Evolutionary conservation across 2,113 vertebrate genomes (phyloP), one percentile per base, ranked within the genome.

Genomic region (Leptodactylus fuscus): DNA sequence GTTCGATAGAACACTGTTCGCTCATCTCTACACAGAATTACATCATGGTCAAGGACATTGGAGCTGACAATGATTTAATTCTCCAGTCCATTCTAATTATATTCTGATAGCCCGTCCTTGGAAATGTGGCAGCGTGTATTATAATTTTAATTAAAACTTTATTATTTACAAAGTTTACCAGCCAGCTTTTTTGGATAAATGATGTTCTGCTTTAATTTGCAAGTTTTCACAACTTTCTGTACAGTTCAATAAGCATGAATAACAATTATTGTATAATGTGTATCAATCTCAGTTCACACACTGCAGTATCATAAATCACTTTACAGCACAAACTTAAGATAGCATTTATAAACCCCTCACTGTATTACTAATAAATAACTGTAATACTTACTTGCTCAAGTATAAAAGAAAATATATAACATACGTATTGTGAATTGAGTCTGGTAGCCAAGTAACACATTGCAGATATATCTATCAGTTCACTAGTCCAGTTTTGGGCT

Each of bases 21-120:
- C n/a, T n/a, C n/a, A n/a, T n/a, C n/a, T n/a, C n/a, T n/a, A 13
- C 9, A 34, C 32, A 78, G 16, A 32, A 53, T 76, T 32, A 76
- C 16, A 29, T 76, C 81, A 41, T 60, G 67, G 69, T 55, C 34
- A 79, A 79, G 75, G 32, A n/a, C 83, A 41, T 44, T 85, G 75
- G 36, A 65, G 29, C 41, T 69, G 75, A 69, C 73, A 85, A 22
- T n/a, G 67, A 36, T 79, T 69, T 70, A 69, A 79, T 85, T 46
- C 83, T 65, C n/a, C 5, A 78, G 75, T 70, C 74, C 60, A 85
- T 79, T 65, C 74, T 70, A 79, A 85, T 85, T 85, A 79, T 70
- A 36, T 48, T 41, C 69, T 62, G 65, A 13, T 36, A 38, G 58
- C n/a, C 62, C 22, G 44, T 27, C 71, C 32, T 51, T 84, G 18